Percentiles rank a stretch among this genome's conserved stretches.
phyloP scores from a whole-genome alignment of 2,797 vertebrate genomes.

The Darevskia mixta region DNA sequence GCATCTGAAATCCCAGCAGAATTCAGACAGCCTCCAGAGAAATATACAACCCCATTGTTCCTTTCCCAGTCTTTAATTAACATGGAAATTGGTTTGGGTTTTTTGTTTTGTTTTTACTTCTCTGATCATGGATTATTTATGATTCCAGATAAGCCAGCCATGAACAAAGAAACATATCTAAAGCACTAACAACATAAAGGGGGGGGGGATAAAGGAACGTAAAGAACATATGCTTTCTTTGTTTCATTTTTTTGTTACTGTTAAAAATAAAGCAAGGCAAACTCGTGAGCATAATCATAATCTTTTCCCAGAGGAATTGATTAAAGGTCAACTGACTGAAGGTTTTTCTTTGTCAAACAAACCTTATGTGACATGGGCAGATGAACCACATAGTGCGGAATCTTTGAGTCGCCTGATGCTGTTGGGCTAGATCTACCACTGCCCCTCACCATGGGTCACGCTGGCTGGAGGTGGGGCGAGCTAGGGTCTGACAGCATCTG shows the following conservation, averaged over 20 bases:
- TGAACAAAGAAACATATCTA: conserved; percentile 38
- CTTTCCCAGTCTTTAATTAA: conserved; percentile 23
- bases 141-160: not conserved
- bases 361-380: not conserved
- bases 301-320: not conserved
- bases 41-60: not conserved
- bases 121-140: conserved; percentile 22
- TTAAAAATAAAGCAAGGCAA: not conserved
- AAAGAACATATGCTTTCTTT: not conserved
- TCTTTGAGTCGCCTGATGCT: not conserved
- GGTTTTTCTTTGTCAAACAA: not conserved
- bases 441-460: not conserved
- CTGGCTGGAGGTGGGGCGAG: not conserved
- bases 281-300: rapidly evolving
- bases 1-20: conserved; percentile 1
- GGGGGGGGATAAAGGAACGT: not conserved
- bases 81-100: conserved; percentile 2
- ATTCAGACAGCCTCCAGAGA: not conserved
- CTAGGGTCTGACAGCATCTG: not conserved
- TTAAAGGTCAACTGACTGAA: not conserved
- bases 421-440: not conserved
- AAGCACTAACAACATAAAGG: not conserved
- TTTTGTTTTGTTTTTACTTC: not conserved
- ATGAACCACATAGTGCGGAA: not conserved
- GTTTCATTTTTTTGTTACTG: not conserved